phyloP scores from a whole-genome alignment of 2,797 vertebrate species.

The Serranus cabrilla region DNA sequence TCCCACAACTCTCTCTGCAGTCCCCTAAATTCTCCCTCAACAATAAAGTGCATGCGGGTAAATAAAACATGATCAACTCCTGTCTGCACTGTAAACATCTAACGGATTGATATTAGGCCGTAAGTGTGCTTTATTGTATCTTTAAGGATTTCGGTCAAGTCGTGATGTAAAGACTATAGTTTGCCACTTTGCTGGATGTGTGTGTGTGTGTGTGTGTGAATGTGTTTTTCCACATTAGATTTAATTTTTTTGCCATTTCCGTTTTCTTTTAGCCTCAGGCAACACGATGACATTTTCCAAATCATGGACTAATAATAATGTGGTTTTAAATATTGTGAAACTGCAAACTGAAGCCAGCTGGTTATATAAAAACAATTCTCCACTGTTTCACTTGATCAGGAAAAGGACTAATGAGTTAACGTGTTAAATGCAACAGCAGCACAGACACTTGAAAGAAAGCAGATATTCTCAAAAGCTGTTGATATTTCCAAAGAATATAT shows the following conservation, averaged over 20 bases:
- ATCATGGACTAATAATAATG: slow-evolving; percentile 60
- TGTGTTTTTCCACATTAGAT: slow-evolving; percentile 32
- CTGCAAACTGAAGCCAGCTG: slow-evolving; percentile 53
- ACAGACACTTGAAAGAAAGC: slow-evolving; percentile 16
- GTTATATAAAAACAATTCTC: slow-evolving; percentile 40
- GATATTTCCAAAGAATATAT: slow-evolving; percentile 17
- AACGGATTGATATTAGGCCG: slow-evolving; percentile 21
- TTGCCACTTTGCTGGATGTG: not conserved
- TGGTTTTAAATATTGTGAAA: slow-evolving; percentile 57
- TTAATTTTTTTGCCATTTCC: slow-evolving; percentile 46
- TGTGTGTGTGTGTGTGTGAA: not conserved
- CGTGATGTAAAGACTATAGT: slow-evolving; percentile 14
- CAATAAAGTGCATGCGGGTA: slow-evolving; percentile 32
- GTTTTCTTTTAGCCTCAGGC: slow-evolving; percentile 45
- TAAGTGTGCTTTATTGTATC: slow-evolving; percentile 38
- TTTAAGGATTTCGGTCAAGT: slow-evolving; percentile 24
- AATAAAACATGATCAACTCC: slow-evolving; percentile 37
- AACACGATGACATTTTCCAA: slow-evolving; percentile 42
- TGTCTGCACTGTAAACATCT: slow-evolving; percentile 15
- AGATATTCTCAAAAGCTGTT: slow-evolving; percentile 34
- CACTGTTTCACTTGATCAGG: slow-evolving; percentile 37
- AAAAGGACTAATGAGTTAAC: slow-evolving; percentile 30
- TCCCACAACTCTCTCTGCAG: slow-evolving; percentile 68
- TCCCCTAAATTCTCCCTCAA: slow-evolving; percentile 60
- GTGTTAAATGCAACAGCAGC: slow-evolving; percentile 17